A percentile compares a stretch with the other conserved stretches of the same genome.
These are phyloP conservation scores for Natator depressus DNA, from an alignment of 2,113 vertebrate species.

Conservation along the genomic window DNA sequence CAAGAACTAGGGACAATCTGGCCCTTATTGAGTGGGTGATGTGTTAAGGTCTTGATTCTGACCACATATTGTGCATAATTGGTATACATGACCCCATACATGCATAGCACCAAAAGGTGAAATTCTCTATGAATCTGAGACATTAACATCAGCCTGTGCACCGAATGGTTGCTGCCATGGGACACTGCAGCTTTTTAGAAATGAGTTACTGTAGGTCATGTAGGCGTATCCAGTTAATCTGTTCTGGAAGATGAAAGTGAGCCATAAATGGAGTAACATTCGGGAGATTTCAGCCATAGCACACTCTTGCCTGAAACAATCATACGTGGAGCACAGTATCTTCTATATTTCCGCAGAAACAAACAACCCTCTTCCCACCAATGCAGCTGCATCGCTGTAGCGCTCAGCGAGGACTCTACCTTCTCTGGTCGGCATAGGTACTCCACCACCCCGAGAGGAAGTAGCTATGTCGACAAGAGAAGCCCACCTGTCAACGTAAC, in stretches of 20 bases:
- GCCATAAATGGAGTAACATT: background rate
- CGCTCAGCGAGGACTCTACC: background rate
- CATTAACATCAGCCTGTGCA: background rate
- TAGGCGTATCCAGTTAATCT: background rate
- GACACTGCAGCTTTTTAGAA: background rate
- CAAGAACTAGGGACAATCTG: fast-evolving
- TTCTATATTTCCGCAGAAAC: background rate
- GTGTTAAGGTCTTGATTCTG: fast-evolving
- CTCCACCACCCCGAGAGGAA: background rate
- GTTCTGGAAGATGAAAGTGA: background rate
- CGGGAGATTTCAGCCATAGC: background rate
- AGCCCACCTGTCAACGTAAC: background rate
- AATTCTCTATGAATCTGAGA: background rate
- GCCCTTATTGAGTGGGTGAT: background rate
- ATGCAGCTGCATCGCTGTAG: background rate
- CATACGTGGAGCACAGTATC: background rate
- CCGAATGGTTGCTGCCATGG: background rate
- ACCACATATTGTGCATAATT: fast-evolving
- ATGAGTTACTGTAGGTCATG: background rate
- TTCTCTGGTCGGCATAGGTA: background rate
- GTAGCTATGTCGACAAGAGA: background rate
- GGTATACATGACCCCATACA: fast-evolving
- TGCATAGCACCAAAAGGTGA: background rate
- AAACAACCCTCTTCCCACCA: background rate
- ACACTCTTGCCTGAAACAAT: background rate